Evolutionary conservation across 2,113 vertebrate species (phyloP).

Genomic region (Ramphastos sulfuratus): DNA sequence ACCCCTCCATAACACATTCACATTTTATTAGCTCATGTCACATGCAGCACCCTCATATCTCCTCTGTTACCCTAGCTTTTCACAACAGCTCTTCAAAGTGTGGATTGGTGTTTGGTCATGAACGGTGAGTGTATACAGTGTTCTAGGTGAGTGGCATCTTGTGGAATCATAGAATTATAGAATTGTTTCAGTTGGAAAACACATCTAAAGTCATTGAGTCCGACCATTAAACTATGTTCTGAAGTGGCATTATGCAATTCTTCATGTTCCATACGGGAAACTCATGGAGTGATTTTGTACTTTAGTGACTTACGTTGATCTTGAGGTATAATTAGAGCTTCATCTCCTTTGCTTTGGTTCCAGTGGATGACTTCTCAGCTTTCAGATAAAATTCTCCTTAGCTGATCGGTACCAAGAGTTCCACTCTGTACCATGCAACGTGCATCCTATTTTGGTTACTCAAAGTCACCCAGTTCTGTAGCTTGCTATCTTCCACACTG

Average conservation of each 20-base stretch:
- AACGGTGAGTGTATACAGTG: neutral
- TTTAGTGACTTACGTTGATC: neutral
- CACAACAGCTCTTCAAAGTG: neutral
- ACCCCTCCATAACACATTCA: too few relatives aligned
- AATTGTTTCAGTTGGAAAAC: too few relatives aligned
- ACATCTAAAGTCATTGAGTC: too few relatives aligned
- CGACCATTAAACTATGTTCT: too few relatives aligned
- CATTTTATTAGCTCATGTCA: neutral
- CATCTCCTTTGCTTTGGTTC: neutral
- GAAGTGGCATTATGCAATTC: neutral
- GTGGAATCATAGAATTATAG: too few relatives aligned
- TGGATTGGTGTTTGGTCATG: neutral
- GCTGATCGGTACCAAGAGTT: neutral
- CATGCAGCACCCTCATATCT: neutral
- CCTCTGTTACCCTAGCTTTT: neutral
- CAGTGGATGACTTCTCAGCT: neutral
- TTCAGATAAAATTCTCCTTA: neutral
- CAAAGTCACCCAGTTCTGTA: neutral
- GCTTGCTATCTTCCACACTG: neutral
- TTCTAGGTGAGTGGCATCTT: neutral
- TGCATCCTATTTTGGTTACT: neutral
- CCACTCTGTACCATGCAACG: neutral
- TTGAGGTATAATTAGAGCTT: neutral
- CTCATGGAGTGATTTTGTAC: neutral
- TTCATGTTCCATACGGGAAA: neutral